phyloP scores from a whole-genome alignment of 2,113 vertebrate species.

The Sebastes fasciatus region DNA sequence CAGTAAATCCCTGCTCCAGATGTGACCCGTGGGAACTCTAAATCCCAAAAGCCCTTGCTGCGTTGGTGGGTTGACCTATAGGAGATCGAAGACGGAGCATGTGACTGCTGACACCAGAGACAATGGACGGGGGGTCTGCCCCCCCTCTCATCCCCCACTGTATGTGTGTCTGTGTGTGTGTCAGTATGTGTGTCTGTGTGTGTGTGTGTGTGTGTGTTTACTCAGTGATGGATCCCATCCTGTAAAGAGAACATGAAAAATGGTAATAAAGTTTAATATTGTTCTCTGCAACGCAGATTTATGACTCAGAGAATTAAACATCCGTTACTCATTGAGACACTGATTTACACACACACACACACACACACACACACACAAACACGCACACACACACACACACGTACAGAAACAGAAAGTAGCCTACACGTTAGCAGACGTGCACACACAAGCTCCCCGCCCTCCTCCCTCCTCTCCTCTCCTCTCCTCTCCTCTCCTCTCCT shows the following conservation, averaged over 20 bases:
- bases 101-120: constrained; percentile 47
- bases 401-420: neutral
- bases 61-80: constrained; percentile 58
- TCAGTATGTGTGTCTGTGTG: constrained; percentile 1
- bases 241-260: constrained; percentile 68
- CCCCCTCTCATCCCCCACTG: neutral
- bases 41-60: constrained; percentile 64
- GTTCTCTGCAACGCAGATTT: constrained; percentile 66
- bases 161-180: constrained; percentile 13
- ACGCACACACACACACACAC: neutral
- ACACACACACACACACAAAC: constrained; percentile 14
- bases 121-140: constrained; percentile 37
- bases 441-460: neutral
- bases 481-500: no score
- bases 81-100: constrained; percentile 60
- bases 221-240: constrained; percentile 49
- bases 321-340: constrained; percentile 68
- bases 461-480: no score
- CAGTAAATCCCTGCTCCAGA: constrained; percentile 27
- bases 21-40: constrained; percentile 50
- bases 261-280: constrained; percentile 70
- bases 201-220: constrained; percentile 17
- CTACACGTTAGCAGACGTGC: neutral
- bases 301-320: constrained; percentile 75
- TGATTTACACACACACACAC: constrained; percentile 34